Conservation (phyloP, 1,140 invertebrate species). For the Teleopsis dalmanni region DNA sequence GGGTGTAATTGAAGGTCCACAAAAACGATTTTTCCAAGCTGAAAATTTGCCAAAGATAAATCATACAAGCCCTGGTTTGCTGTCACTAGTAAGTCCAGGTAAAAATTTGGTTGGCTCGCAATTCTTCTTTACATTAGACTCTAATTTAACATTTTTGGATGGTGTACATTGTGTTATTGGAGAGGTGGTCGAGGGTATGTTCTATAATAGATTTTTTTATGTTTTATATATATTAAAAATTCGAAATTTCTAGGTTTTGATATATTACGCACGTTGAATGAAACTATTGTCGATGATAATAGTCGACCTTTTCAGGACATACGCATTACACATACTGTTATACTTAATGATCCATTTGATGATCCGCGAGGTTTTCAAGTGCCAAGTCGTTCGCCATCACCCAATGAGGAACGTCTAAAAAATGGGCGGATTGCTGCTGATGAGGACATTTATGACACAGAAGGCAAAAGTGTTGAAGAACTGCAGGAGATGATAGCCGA, state of each 20-base stretch:
- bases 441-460: slow-evolving; percentile 88
- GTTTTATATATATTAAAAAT: background rate
- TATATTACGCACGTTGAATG: slow-evolving; percentile 82
- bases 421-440: slow-evolving; percentile 88
- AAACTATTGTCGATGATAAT: slow-evolving; percentile 86
- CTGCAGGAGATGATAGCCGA: slow-evolving; percentile 82
- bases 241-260: slow-evolving; percentile 58
- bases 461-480: slow-evolving; percentile 75
- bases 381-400: slow-evolving; percentile 81
- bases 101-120: slow-evolving; percentile 91
- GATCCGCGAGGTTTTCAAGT: slow-evolving; percentile 71
- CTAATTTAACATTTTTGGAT: slow-evolving; percentile 87
- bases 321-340: slow-evolving; percentile 92
- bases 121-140: slow-evolving; percentile 91
- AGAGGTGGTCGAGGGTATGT: slow-evolving; percentile 74
- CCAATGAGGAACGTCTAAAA: slow-evolving; percentile 67
- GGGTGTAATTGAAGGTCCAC: slow-evolving; percentile 72
- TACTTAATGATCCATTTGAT: slow-evolving; percentile 93
- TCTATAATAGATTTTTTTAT: background rate
- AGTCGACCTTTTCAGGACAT: slow-evolving; percentile 93
- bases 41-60: slow-evolving; percentile 87
- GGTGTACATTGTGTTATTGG: slow-evolving; percentile 94
- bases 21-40: slow-evolving; percentile 86
- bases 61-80: slow-evolving; percentile 74
- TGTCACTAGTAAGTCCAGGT: slow-evolving; percentile 96